These are phyloP conservation scores for Pseudococcus jackbeardsleyi DNA, from an alignment of 2,888 invertebrate species.

Conservation along the genomic window DNA sequence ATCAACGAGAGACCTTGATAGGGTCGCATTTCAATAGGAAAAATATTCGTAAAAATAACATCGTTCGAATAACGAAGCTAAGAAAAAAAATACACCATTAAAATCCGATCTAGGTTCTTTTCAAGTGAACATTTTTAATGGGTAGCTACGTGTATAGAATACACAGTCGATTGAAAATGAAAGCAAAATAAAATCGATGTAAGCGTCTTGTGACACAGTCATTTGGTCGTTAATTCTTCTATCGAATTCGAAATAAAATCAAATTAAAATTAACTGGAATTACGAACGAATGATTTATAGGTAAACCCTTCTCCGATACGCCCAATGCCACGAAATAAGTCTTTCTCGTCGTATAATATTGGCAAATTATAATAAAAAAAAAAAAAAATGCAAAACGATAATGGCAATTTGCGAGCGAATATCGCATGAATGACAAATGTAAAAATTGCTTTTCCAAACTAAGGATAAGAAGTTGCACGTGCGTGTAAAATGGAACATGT, in stretches of 20 bases:
- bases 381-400: slow-evolving; percentile 9
- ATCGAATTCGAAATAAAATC: slow-evolving; percentile 4
- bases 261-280: not conserved
- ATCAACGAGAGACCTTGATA: not conserved
- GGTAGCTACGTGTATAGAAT: not conserved
- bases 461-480: slow-evolving; percentile 13
- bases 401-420: slow-evolving; percentile 41
- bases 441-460: slow-evolving; percentile 29
- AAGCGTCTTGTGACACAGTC: not conserved
- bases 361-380: slow-evolving; percentile 31
- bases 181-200: not conserved
- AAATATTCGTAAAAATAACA: not conserved
- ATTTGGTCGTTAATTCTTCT: not conserved
- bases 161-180: not conserved
- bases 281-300: not conserved
- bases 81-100: not conserved
- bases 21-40: not conserved
- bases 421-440: slow-evolving; percentile 55
- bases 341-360: not conserved
- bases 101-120: not conserved
- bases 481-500: slow-evolving; percentile 37
- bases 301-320: no score
- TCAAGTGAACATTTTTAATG: not conserved
- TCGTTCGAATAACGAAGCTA: not conserved
- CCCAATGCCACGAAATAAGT: not conserved